phyloP scores from a whole-genome alignment of 1,140 invertebrate genomes.

The Nymphalis io region DNA sequence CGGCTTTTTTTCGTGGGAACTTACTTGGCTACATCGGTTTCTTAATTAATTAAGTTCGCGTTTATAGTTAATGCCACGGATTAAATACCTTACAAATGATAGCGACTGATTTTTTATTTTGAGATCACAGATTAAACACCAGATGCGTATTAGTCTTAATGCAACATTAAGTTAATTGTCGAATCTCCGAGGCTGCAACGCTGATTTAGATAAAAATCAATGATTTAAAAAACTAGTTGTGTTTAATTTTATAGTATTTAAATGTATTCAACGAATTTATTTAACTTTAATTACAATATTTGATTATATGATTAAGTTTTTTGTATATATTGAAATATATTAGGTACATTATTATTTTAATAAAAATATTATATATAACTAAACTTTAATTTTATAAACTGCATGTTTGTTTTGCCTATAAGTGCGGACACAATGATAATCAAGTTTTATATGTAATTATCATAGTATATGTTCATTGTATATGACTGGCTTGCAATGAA shows the following conservation, averaged over 20 bases:
- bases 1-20: neutral
- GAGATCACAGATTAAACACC: neutral
- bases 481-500: no score
- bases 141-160: neutral
- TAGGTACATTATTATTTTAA: no score
- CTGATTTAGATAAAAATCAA: neutral
- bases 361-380: no score
- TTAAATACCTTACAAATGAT: neutral
- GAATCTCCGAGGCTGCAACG: neutral
- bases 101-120: neutral
- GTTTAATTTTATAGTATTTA: conserved; percentile 5
- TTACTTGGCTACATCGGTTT: neutral
- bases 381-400: no score
- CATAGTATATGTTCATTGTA: no score
- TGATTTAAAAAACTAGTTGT: neutral
- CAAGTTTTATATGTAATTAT: no score
- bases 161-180: conserved; percentile 5
- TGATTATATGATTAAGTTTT: no score
- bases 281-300: no score
- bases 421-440: no score
- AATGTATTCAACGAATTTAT: no score
- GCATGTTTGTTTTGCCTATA: no score
- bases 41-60: conserved; percentile 6
- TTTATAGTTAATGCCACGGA: neutral
- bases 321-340: no score